Evolutionary conservation across 2,797 vertebrate genomes (phyloP), one percentile per base, ranked within the genome.

Genomic region (Rhynchotus rufescens): DNA sequence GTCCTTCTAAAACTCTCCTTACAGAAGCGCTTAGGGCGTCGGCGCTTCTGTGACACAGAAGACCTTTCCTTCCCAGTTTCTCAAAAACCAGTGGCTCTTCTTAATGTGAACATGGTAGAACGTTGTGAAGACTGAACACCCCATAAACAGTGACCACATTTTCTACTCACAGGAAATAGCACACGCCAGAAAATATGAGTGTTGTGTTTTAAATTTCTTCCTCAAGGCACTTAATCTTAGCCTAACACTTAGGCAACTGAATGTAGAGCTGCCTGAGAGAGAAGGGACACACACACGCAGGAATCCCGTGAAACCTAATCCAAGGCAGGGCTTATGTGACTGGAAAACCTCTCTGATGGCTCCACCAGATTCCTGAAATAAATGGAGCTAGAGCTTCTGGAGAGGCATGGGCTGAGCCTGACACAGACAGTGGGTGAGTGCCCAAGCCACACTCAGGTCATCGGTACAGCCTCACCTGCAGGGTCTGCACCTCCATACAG

Each of bases 1-100:
- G 77, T 85, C 86, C 90, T 90, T 94, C 77, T 52, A 90, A 83
- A 89, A 47, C 82, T 80, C 49, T 94, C 77, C 84, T 85, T 80
- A 67, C 77, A 74, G 2, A 80, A 84, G 71, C 42, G 77, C 74
- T 87, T 87, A 23, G 61, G 54, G 28, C 84, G 94, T 87, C 84
- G 68, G 47, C 16, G 25, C 56, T 66, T 13, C 45, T 66, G 10
- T 49, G 54, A 76, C 49, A 64, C 9, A 30, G 67, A 22, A 84
- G 83, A 93, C 56, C 15, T 28, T 73, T 40, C 30, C 15, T 25
- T 75, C 69, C 77, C 28, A 42, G 42, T 36, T 62, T 75, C 12
- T 15, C 44, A 52, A 77, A 90, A 78, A 32, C 12, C 49, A 65
- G 8, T 3, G 13, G 3, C 28, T 57, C 4, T 19, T 77, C 67